Evolutionary conservation across 1,140 invertebrate species (phyloP).

Genomic region (Belonocnema kinseyi): DNA sequence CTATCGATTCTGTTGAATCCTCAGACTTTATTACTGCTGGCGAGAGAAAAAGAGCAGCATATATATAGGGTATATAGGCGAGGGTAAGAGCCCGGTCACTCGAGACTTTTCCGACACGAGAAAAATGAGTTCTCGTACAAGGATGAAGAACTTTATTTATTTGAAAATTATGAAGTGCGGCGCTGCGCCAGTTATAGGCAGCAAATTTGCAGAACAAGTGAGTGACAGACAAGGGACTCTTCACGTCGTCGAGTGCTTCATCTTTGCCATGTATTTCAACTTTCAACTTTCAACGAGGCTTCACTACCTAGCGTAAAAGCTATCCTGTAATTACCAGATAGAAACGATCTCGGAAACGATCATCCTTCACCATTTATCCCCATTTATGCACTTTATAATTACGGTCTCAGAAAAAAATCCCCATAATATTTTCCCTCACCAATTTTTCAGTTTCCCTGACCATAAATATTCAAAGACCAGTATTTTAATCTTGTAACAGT

Average conservation of each 20-base stretch:
- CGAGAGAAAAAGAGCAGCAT: neutral
- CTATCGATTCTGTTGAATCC: constrained; percentile 1
- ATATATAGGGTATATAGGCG: neutral
- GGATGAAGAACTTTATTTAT: constrained; percentile 5
- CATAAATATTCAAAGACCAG: too few relatives aligned
- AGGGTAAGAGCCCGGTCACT: neutral
- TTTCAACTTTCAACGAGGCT: neutral
- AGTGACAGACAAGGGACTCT: neutral
- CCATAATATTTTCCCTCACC: too few relatives aligned
- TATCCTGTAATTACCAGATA: too few relatives aligned
- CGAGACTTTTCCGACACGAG: constrained; percentile 18
- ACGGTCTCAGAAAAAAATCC: too few relatives aligned
- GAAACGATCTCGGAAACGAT: too few relatives aligned
- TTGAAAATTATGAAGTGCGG: neutral
- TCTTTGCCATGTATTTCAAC: neutral
- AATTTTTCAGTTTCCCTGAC: too few relatives aligned
- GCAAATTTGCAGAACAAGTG: neutral
- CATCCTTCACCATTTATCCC: too few relatives aligned
- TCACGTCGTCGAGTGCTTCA: neutral
- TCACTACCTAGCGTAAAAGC: too few relatives aligned
- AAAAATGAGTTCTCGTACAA: neutral
- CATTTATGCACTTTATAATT: too few relatives aligned
- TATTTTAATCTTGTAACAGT: too few relatives aligned
- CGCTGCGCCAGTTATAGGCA: neutral
- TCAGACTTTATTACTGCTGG: constrained; percentile 1